These are phyloP conservation scores for Struthio camelus DNA, from an alignment of 2,113 vertebrate species.

Conservation along the genomic window DNA sequence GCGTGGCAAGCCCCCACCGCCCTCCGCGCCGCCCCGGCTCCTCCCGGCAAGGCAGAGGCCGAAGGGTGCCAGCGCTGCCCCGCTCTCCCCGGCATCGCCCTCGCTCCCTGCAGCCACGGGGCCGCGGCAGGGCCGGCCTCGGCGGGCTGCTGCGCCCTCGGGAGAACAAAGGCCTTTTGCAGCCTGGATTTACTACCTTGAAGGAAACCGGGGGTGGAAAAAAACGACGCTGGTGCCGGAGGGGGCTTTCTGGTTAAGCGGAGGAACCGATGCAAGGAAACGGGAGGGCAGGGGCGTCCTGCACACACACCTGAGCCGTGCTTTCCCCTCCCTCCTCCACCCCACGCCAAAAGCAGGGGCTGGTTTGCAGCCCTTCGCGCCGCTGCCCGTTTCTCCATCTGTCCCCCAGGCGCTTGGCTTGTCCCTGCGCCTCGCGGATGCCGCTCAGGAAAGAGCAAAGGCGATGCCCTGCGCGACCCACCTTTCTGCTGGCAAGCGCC, in stretches of 20 bases:
- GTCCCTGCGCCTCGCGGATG: background rate
- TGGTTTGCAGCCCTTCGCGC: background rate
- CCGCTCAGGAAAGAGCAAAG: rapidly evolving
- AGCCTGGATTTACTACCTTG: constrained; percentile 39
- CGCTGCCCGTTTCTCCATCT: background rate
- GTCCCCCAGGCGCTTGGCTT: background rate
- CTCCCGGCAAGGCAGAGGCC: too few relatives aligned
- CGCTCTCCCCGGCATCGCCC: background rate
- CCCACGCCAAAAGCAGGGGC: background rate
- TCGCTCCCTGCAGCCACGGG: background rate
- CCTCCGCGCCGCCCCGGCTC: background rate
- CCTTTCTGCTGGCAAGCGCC: background rate
- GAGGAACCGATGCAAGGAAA: background rate
- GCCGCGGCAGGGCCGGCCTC: background rate
- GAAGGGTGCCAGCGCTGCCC: too few relatives aligned
- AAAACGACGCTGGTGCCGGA: background rate
- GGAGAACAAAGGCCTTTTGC: constrained; percentile 44
- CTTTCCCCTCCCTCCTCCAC: background rate
- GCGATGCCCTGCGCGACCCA: background rate
- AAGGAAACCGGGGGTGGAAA: constrained; percentile 13
- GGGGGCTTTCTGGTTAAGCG: background rate
- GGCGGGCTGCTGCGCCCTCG: background rate
- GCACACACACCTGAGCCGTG: background rate
- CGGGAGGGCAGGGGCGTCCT: background rate
- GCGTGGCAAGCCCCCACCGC: background rate